phyloP scores from a whole-genome alignment of 2,888 invertebrate genomes.

The Caenorhabditis sinica region DNA sequence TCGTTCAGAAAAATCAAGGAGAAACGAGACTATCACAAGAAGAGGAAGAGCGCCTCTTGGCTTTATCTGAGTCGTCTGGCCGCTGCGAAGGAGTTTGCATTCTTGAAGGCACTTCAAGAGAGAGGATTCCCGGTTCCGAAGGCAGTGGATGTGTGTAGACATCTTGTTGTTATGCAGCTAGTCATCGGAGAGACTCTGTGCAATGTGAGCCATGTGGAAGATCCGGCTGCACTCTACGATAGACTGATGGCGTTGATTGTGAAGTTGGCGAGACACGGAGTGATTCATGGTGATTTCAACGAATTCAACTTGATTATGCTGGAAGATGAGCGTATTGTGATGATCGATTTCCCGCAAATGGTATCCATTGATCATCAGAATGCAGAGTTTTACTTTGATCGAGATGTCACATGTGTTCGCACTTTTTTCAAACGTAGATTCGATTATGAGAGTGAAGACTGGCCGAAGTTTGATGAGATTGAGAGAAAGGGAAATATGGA shows the following conservation, averaged over 20 bases:
- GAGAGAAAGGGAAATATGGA: conserved; percentile 89
- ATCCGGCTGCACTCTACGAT: conserved; percentile 88
- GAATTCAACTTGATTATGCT: conserved; percentile 95
- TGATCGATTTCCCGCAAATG: conserved; percentile 99
- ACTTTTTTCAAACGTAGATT: conserved; percentile 88
- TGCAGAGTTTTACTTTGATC: conserved; percentile 93
- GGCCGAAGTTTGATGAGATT: conserved; percentile 85
- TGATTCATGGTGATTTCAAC: conserved; percentile 99
- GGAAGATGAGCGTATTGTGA: conserved; percentile 88
- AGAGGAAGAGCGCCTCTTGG: conserved; percentile 93
- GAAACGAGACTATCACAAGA: conserved; percentile 97
- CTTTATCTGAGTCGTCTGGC: conserved; percentile 96
- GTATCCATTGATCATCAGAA: conserved; percentile 94
- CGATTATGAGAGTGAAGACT: conserved; percentile 90
- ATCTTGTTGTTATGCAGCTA: conserved; percentile 97
- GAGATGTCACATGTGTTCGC: conserved; percentile 94
- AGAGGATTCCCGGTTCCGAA: conserved; percentile 95
- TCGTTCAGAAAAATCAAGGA: conserved; percentile 96
- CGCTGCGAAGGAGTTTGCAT: conserved; percentile 92
- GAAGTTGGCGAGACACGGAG: conserved; percentile 93
- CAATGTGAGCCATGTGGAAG: conserved; percentile 75
- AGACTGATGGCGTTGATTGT: conserved; percentile 94
- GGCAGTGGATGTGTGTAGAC: conserved; percentile 94
- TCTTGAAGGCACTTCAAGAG: conserved; percentile 91
- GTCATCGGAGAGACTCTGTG: conserved; percentile 87